Conservation (phyloP, 2,113 vertebrate species). For the Pterocles burchelli region DNA sequence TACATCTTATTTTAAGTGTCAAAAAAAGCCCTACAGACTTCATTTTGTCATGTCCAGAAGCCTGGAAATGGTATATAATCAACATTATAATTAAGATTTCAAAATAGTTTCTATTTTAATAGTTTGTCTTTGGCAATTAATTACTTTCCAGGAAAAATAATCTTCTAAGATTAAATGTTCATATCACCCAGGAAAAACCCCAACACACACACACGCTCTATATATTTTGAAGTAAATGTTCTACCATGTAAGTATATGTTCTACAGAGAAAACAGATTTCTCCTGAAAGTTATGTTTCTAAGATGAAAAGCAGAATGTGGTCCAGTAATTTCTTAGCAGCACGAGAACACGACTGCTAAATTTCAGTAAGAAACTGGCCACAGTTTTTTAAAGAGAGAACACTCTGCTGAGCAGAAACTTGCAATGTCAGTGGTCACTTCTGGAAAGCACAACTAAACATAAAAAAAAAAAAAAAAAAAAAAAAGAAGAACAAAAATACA, state of each 20-base stretch:
- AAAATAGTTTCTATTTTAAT: neutral
- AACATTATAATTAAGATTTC: constrained; percentile 7
- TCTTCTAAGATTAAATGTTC: neutral
- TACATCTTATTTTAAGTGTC: neutral
- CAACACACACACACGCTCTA: accelerated
- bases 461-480: no score
- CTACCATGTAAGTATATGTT: neutral
- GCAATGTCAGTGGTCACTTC: neutral
- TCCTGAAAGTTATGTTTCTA: neutral
- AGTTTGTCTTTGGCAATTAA: neutral
- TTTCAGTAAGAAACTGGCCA: neutral
- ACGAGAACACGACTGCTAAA: neutral
- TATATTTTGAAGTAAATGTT: neutral
- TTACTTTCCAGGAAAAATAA: neutral
- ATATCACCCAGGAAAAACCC: neutral
- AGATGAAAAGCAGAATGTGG: neutral
- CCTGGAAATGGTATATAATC: neutral
- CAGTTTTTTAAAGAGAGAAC: neutral
- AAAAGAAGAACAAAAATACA: no score
- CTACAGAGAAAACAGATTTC: neutral
- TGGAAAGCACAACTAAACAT: neutral
- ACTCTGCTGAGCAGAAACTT: neutral
- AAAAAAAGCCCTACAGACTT: neutral
- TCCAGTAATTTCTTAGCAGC: neutral
- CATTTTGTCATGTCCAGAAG: constrained; percentile 23